Percentiles rank a stretch among this genome's conserved stretches.
Evolutionary conservation across 2,113 vertebrate genomes (phyloP).

Genomic region (Boulengeromyrus knoepffleri): DNA sequence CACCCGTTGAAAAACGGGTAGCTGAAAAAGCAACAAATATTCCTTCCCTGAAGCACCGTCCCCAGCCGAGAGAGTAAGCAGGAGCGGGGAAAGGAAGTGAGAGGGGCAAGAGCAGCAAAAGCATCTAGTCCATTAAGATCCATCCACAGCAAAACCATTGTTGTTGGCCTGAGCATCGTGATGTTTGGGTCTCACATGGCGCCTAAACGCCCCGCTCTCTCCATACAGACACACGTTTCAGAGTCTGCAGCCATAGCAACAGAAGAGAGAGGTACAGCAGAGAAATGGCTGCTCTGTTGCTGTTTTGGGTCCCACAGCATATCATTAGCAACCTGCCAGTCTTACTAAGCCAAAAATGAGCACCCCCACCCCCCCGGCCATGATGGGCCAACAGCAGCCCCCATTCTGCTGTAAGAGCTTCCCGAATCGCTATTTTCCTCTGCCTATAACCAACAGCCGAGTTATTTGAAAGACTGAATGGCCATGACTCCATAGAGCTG

Average conservation of each 20-base stretch:
- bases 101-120: background rate
- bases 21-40: background rate
- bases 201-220: background rate
- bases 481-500: background rate
- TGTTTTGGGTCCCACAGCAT: background rate
- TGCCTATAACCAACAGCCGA: background rate
- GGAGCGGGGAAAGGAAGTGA: background rate
- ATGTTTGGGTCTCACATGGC: background rate
- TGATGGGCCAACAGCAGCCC: conserved; percentile 39
- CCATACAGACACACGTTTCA: background rate
- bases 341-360: conserved; percentile 47
- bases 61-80: background rate
- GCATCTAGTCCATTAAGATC: background rate
- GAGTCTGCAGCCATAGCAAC: background rate
- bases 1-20: background rate
- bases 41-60: background rate
- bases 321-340: conserved; percentile 23
- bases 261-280: conserved; percentile 9
- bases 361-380: conserved; percentile 14
- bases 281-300: background rate
- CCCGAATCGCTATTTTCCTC: background rate
- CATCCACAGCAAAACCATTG: background rate
- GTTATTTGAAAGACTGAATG: background rate
- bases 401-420: background rate
- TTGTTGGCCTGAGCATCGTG: background rate